Percentiles rank a stretch among this genome's conserved stretches.
Evolutionary conservation across 1,140 invertebrate species (phyloP).

Genomic region (Araneus ventricosus): DNA sequence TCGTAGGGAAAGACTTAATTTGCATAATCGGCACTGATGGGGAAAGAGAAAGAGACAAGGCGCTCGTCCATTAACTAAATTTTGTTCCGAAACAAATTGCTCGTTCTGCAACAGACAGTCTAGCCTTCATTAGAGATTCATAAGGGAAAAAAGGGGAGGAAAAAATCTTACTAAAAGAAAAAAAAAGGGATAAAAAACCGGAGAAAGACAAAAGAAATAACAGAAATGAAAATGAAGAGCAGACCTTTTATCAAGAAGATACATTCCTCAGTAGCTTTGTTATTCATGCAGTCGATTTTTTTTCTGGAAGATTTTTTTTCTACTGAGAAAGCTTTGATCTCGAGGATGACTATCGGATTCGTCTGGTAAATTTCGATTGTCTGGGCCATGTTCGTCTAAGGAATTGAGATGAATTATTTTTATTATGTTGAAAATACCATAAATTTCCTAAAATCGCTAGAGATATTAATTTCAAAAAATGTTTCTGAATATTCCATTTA

Average conservation of each 20-base stretch:
- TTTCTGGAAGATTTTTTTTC: too few relatives aligned
- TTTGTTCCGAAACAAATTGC: conserved; percentile 60
- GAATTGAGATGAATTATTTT: too few relatives aligned
- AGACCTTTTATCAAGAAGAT: not conserved
- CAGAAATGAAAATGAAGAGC: not conserved
- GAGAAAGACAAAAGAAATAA: not conserved
- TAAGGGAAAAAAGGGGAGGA: conserved; percentile 1
- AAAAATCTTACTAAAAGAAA: not conserved
- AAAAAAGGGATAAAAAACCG: not conserved
- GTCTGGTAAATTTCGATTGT: too few relatives aligned
- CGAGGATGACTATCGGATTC: too few relatives aligned
- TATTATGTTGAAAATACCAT: too few relatives aligned
- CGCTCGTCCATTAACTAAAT: conserved; percentile 58
- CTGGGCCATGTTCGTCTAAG: too few relatives aligned
- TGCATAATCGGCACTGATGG: conserved; percentile 61
- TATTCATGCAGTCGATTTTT: too few relatives aligned
- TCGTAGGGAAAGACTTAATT: conserved; percentile 40
- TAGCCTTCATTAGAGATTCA: conserved; percentile 40
- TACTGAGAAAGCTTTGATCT: too few relatives aligned
- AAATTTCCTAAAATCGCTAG: too few relatives aligned
- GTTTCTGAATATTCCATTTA: too few relatives aligned
- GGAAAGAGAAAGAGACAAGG: conserved; percentile 19
- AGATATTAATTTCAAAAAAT: too few relatives aligned
- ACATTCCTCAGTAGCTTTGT: too few relatives aligned
- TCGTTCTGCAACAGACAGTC: conserved; percentile 5